phyloP scores from a whole-genome alignment of 2,888 invertebrate species.

The Proisotoma minuta region DNA sequence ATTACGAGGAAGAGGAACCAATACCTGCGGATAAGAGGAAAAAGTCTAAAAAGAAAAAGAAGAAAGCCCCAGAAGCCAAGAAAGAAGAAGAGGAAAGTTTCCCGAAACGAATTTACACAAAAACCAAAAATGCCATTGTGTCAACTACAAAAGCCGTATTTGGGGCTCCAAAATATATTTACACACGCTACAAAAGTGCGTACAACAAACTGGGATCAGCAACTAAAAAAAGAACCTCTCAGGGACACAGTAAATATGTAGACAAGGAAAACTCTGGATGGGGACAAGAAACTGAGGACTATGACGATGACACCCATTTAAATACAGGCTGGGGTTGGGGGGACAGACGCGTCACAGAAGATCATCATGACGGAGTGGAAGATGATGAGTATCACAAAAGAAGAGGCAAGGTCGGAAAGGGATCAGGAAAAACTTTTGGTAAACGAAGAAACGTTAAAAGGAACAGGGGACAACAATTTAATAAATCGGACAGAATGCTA shows the following conservation, averaged over 20 bases:
- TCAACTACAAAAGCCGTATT: slow-evolving; percentile 27
- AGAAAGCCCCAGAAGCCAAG: not conserved
- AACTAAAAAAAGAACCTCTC: not conserved
- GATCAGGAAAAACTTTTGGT: too few species aligned
- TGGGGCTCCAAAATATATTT: slow-evolving; percentile 31
- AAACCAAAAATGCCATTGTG: slow-evolving; percentile 13
- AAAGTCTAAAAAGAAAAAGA: not conserved
- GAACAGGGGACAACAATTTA: too few species aligned
- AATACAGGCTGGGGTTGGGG: too few species aligned
- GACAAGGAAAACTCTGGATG: not conserved
- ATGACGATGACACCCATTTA: not conserved
- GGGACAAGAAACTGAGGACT: not conserved
- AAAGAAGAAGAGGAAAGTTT: not conserved
- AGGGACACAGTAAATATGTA: not conserved
- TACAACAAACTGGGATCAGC: slow-evolving; percentile 20
- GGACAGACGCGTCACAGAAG: too few species aligned
- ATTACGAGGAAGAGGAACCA: not conserved
- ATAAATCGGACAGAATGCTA: too few species aligned
- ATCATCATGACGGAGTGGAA: not conserved
- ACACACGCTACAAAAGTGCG: slow-evolving; percentile 24
- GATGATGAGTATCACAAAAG: too few species aligned
- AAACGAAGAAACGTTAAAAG: too few species aligned
- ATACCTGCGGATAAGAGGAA: not conserved
- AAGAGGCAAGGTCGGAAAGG: too few species aligned
- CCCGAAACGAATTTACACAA: not conserved